Conservation (phyloP, 2,888 invertebrate species). For the Amiota minor region DNA sequence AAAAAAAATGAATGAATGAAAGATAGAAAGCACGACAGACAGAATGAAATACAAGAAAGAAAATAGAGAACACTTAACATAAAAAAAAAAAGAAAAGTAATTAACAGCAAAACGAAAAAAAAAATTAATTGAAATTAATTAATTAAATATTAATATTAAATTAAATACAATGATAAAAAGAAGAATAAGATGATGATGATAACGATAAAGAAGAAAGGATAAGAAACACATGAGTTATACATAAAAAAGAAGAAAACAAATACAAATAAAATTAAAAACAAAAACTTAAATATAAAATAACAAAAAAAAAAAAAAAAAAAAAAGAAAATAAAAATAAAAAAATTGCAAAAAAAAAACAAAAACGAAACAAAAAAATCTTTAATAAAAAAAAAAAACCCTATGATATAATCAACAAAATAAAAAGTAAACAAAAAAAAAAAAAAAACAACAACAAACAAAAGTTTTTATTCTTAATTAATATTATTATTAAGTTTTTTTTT, state of each 20-base stretch:
- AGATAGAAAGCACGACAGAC: not conserved
- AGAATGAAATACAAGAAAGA: not conserved
- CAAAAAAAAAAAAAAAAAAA: constrained; percentile 48
- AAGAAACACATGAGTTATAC: constrained; percentile 29
- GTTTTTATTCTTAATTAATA: too few relatives aligned
- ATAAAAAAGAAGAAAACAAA: constrained; percentile 44
- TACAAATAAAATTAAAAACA: constrained; percentile 45
- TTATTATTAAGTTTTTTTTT: too few relatives aligned
- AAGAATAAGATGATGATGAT: constrained; percentile 16
- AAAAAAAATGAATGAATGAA: not conserved
- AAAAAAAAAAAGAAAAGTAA: not conserved
- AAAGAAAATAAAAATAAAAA: constrained; percentile 45
- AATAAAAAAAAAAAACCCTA: constrained; percentile 35
- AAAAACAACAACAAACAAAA: constrained; percentile 42
- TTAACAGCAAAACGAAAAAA: not conserved
- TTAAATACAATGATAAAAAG: not conserved
- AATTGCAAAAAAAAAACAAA: constrained; percentile 42
- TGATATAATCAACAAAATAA: constrained; percentile 32
- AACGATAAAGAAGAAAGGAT: constrained; percentile 39
- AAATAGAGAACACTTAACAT: not conserved
- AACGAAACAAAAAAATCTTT: constrained; percentile 42
- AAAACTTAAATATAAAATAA: constrained; percentile 44
- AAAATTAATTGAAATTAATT: not conserved
- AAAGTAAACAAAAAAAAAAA: constrained; percentile 39
- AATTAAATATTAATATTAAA: constrained; percentile 4